phyloP scores from a whole-genome alignment of 2,113 vertebrate species.

The Saccopteryx leptura region DNA sequence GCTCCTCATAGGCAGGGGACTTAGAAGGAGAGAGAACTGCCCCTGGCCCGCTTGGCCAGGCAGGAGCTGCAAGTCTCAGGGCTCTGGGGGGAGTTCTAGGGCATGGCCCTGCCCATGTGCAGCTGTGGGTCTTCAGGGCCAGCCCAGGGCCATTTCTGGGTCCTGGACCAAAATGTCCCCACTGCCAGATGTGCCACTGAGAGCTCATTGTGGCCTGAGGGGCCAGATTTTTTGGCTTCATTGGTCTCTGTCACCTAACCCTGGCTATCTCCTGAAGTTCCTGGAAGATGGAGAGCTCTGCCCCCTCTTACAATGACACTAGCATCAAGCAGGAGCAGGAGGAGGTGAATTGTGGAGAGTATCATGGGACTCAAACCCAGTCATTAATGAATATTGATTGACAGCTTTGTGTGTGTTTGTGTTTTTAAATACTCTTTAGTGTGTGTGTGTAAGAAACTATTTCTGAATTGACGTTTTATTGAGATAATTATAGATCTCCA shows the following conservation, averaged over 20 bases:
- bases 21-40: neutral
- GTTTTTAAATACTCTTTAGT: neutral
- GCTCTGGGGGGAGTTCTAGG: neutral
- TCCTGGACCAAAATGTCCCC: accelerated
- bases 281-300: neutral
- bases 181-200: neutral
- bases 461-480: neutral
- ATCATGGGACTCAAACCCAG: accelerated
- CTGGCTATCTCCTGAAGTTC: neutral
- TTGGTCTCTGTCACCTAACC: neutral
- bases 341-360: neutral
- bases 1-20: neutral
- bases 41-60: neutral
- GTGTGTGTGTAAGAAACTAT: neutral
- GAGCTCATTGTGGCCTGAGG: neutral
- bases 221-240: neutral
- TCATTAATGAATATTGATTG: neutral
- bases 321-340: neutral
- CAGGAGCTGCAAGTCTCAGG: accelerated
- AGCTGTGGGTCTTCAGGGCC: neutral
- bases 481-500: neutral
- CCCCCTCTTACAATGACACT: neutral
- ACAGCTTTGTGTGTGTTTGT: neutral
- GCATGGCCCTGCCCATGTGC: accelerated
- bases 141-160: neutral